phyloP scores from a whole-genome alignment of 2,888 invertebrate genomes.

The Lithodes maja region DNA sequence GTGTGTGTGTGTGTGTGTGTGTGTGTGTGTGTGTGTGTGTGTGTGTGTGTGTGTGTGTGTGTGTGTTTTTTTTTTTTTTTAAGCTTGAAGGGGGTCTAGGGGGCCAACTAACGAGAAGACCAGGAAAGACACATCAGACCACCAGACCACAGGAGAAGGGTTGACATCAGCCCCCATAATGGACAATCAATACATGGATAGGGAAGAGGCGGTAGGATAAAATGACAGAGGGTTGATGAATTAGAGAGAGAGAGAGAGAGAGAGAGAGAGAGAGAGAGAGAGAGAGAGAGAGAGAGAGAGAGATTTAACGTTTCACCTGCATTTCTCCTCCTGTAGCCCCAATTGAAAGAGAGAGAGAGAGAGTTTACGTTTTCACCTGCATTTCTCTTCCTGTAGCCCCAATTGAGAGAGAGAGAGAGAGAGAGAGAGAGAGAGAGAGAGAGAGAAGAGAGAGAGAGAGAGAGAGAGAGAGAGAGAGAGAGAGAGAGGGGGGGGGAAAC shows the following conservation, averaged over 20 bases:
- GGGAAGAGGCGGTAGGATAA: background rate
- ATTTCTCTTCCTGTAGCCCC: too few species aligned
- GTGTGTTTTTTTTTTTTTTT: too few species aligned
- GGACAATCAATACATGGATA: background rate
- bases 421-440: background rate
- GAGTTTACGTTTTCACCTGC: background rate
- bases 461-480: background rate
- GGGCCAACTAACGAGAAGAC: too few species aligned
- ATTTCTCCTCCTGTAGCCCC: too few species aligned
- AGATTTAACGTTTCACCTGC: background rate
- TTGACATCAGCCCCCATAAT: too few species aligned
- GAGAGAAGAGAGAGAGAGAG: background rate
- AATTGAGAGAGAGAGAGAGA: background rate
- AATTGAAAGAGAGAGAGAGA: background rate
- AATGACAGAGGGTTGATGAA: background rate
- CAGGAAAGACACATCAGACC: too few species aligned
- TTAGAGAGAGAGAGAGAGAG: background rate
- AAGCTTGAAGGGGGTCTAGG: too few species aligned
- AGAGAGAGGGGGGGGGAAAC: background rate
- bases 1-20: slow-evolving; percentile 1
- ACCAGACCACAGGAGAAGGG: too few species aligned
- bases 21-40: background rate
- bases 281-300: background rate
- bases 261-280: background rate
- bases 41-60: too few species aligned